Conservation (phyloP, 2,888 invertebrate genomes). For the Corythucha ciliata region DNA sequence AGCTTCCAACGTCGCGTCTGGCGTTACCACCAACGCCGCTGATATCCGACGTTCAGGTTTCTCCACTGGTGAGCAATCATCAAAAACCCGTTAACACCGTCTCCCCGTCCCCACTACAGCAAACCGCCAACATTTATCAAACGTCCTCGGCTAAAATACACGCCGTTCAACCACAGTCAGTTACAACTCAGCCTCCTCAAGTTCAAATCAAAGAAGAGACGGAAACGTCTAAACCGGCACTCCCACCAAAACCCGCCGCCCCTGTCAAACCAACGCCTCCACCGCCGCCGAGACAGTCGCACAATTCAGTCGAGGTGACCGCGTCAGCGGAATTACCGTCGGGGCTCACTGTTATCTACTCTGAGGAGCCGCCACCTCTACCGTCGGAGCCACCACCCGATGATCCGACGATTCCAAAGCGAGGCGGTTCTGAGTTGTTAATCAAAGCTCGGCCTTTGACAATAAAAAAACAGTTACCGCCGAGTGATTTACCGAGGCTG, state of each 20-base stretch:
- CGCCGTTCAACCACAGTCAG: slow-evolving; percentile 68
- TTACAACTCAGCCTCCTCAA: slow-evolving; percentile 39
- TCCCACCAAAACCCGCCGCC: slow-evolving; percentile 74
- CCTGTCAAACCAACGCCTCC: slow-evolving; percentile 43
- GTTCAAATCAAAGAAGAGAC: slow-evolving; percentile 38
- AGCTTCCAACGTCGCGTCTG: slow-evolving; percentile 26
- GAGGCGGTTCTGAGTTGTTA: slow-evolving; percentile 21
- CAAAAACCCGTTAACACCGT: slow-evolving; percentile 82
- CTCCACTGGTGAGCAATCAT: slow-evolving; percentile 20
- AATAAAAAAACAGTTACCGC: slow-evolving; percentile 66
- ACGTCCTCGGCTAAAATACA: slow-evolving; percentile 72
- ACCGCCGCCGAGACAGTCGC: slow-evolving; percentile 47
- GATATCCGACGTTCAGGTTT: slow-evolving; percentile 32
- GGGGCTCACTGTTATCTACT: slow-evolving; percentile 23
- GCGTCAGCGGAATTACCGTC: slow-evolving; percentile 18
- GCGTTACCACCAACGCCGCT: slow-evolving; percentile 33
- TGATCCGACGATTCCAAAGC: slow-evolving; percentile 15
- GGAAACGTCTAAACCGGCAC: slow-evolving; percentile 60
- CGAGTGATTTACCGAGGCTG: slow-evolving; percentile 69
- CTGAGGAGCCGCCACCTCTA: slow-evolving; percentile 21
- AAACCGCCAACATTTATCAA: slow-evolving; percentile 62
- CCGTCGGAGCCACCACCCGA: slow-evolving; percentile 20
- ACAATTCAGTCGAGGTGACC: slow-evolving; percentile 28
- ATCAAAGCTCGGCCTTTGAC: slow-evolving; percentile 78
- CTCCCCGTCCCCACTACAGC: slow-evolving; percentile 60